Evolutionary conservation across 2,113 vertebrate genomes (phyloP).

Genomic region (Taurulus bubalis): DNA sequence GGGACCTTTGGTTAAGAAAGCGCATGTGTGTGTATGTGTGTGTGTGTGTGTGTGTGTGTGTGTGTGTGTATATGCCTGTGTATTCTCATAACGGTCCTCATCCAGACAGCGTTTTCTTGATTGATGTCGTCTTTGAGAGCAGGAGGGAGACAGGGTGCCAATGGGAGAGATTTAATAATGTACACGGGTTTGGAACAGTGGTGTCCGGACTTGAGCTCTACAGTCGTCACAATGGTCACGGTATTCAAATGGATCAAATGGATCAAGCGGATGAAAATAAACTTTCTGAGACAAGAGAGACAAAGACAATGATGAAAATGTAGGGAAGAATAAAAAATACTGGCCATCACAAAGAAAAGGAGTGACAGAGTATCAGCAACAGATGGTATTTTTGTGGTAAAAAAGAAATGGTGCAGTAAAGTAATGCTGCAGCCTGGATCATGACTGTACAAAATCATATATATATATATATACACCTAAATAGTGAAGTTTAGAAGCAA

Average conservation of each 20-base stretch:
- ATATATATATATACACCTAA: neutral
- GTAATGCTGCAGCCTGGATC: constrained; percentile 1
- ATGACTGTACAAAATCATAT: neutral
- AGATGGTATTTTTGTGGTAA: neutral
- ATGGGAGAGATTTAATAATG: constrained; percentile 65
- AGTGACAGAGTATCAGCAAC: neutral
- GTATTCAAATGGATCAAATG: no score
- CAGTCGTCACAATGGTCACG: constrained; percentile 69
- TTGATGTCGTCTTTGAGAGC: constrained; percentile 65
- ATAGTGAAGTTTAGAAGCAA: neutral
- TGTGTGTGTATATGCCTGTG: constrained; percentile 17
- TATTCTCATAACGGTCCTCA: constrained; percentile 54
- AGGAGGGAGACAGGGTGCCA: constrained; percentile 38
- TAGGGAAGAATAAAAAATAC: neutral
- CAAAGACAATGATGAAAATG: neutral
- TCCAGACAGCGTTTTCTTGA: constrained; percentile 52
- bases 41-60: constrained; percentile 12
- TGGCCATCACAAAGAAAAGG: constrained; percentile 4
- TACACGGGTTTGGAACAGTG: constrained; percentile 37
- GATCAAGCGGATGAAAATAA: neutral
- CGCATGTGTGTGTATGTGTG: constrained; percentile 3
- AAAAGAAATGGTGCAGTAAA: neutral
- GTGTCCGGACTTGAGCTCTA: constrained; percentile 44
- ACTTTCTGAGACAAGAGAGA: neutral
- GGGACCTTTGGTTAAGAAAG: constrained; percentile 58